phyloP scores from a whole-genome alignment of 2,888 invertebrate species.

The Amblyjoppa fuscipennis region DNA sequence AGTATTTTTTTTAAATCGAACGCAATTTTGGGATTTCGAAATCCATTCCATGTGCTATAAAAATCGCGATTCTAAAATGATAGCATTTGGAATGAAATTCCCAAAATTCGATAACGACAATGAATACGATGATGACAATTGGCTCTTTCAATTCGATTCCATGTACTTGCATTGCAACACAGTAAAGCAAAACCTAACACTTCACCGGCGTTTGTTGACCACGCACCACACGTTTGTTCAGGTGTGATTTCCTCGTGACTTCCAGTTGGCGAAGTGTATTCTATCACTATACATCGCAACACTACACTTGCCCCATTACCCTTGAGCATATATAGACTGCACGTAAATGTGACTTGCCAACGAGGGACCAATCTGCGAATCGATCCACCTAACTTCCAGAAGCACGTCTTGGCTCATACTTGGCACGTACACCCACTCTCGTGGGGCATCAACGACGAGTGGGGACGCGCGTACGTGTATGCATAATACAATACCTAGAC shows the following conservation, averaged over 20 bases:
- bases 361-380: conserved; percentile 38
- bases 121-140: too few species aligned
- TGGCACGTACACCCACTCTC: conserved; percentile 39
- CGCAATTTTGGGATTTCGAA: too few species aligned
- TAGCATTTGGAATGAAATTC: too few species aligned
- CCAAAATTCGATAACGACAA: too few species aligned
- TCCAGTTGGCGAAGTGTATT: neutral
- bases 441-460: conserved; percentile 24
- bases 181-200: neutral
- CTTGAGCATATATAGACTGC: neutral
- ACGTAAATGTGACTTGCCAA: conserved; percentile 11
- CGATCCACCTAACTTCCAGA: conserved; percentile 29
- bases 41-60: too few species aligned
- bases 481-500: conserved; percentile 34
- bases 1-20: too few species aligned
- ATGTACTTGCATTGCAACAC: too few species aligned
- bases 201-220: conserved; percentile 5
- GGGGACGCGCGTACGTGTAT: conserved; percentile 20
- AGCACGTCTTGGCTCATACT: conserved; percentile 31
- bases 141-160: too few species aligned
- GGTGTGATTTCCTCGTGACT: conserved; percentile 36
- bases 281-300: neutral
- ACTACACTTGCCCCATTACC: conserved; percentile 1
- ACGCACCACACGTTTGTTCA: conserved; percentile 20
- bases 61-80: too few species aligned